A percentile compares a stretch with the other conserved stretches of the same genome.
Evolutionary conservation across 2,113 vertebrate species (phyloP).

Genomic region (Thalassoma bifasciatum): DNA sequence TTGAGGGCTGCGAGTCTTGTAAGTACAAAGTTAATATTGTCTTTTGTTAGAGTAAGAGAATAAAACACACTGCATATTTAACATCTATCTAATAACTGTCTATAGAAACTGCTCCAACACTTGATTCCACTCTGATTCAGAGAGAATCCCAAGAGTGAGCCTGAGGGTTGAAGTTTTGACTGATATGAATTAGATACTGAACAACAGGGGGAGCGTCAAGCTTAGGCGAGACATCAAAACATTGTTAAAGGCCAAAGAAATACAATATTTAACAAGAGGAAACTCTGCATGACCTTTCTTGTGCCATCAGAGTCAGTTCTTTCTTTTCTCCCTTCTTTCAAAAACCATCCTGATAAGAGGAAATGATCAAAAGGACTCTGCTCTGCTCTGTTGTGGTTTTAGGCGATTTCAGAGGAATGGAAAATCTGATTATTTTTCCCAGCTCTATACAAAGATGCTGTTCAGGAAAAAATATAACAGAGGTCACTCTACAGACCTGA

Average conservation of each 20-base stretch:
- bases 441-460: neutral
- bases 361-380: neutral
- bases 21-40: constrained; percentile 73
- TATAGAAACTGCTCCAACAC: neutral
- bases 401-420: neutral
- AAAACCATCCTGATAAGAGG: neutral
- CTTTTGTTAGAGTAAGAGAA: neutral
- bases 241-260: neutral
- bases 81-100: neutral
- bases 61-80: neutral
- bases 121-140: neutral
- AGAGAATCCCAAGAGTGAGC: neutral
- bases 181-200: neutral
- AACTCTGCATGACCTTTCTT: neutral
- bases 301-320: neutral
- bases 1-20: constrained; percentile 86
- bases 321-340: neutral
- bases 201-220: no score
- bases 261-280: neutral
- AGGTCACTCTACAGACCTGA: neutral
- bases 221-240: no score
- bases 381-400: neutral
- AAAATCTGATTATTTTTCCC: neutral
- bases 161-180: no score
- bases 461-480: neutral